Conservation (phyloP, 2,797 vertebrate genomes). For the Crenichthys baileyi region DNA sequence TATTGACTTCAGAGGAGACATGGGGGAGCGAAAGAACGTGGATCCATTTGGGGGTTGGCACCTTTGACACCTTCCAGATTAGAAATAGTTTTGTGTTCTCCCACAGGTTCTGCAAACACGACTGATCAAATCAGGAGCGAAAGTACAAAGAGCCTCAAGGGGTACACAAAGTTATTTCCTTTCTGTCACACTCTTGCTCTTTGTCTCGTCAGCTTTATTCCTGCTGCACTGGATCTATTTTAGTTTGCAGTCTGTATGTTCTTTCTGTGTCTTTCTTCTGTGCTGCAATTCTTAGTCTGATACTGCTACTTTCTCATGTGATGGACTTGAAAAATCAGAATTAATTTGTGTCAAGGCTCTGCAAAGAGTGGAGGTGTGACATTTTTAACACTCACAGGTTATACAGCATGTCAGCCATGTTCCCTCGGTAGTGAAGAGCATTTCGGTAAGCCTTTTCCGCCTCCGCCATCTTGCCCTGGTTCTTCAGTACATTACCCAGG, state of each 20-base stretch:
- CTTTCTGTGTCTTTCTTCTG: slow-evolving; percentile 1
- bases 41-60: slow-evolving; percentile 44
- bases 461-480: slow-evolving; percentile 94
- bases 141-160: slow-evolving; percentile 48
- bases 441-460: slow-evolving; percentile 97
- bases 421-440: slow-evolving; percentile 96
- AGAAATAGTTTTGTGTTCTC: slow-evolving; percentile 43
- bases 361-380: slow-evolving; percentile 27
- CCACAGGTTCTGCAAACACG: slow-evolving; percentile 43
- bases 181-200: slow-evolving; percentile 28
- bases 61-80: slow-evolving; percentile 47
- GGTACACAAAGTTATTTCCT: slow-evolving; percentile 42
- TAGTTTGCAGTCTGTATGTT: slow-evolving; percentile 19
- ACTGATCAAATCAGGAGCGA: slow-evolving; percentile 66
- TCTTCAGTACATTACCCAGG: slow-evolving; percentile 95
- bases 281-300: slow-evolving; percentile 3
- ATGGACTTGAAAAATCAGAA: slow-evolving; percentile 40
- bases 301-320: slow-evolving; percentile 23
- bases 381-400: slow-evolving; percentile 93
- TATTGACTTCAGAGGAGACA: slow-evolving; percentile 46
- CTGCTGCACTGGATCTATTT: slow-evolving; percentile 49
- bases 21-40: slow-evolving; percentile 11
- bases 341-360: slow-evolving; percentile 23
- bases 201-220: slow-evolving; percentile 18
- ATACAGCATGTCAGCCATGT: slow-evolving; percentile 99